These are phyloP conservation scores for Callitettix versicolor DNA, from an alignment of 1,140 invertebrate species.

Conservation along the genomic window DNA sequence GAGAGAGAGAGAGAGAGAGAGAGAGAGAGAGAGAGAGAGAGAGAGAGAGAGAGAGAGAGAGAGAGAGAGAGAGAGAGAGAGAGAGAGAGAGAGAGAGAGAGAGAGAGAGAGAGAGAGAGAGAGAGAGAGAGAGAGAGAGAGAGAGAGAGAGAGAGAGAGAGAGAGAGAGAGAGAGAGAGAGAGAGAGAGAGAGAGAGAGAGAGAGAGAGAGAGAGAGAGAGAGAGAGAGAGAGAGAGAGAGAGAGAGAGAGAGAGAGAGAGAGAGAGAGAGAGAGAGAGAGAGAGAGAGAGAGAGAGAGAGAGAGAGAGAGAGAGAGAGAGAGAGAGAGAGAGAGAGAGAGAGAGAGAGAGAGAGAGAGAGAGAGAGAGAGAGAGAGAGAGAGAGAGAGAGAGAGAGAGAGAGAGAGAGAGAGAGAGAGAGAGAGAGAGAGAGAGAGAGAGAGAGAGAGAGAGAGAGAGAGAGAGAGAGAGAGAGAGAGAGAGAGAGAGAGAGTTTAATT, in stretches of 20 bases:
- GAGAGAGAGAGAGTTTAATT: background rate
- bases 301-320: background rate
- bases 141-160: background rate
- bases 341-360: background rate
- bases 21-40: background rate
- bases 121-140: background rate
- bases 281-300: background rate
- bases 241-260: too few relatives aligned
- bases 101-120: background rate
- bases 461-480: background rate
- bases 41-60: background rate
- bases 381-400: background rate
- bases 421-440: background rate
- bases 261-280: background rate
- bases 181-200: background rate
- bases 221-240: background rate
- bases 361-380: background rate
- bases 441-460: background rate
- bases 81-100: background rate
- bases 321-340: background rate
- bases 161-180: too few relatives aligned
- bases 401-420: background rate
- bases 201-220: background rate
- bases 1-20: background rate
- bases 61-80: background rate